These are phyloP conservation scores for Salticus scenicus DNA, from an alignment of 2,888 invertebrate species.

Conservation along the genomic window DNA sequence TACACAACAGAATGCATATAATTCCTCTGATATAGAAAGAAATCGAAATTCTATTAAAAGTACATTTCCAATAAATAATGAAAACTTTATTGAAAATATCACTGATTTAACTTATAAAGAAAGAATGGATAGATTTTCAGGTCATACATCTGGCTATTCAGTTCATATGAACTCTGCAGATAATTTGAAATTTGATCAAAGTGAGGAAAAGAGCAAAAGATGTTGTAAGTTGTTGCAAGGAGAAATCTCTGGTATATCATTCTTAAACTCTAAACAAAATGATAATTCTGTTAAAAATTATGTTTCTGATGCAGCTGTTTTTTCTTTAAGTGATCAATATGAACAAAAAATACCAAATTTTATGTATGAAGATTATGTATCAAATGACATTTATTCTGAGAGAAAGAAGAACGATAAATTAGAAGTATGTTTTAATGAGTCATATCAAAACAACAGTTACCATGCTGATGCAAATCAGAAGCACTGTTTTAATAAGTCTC, in stretches of 20 bases:
- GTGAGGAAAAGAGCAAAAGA: constrained; percentile 21
- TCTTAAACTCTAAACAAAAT: neutral
- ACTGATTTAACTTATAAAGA: constrained; percentile 5
- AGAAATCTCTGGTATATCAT: neutral
- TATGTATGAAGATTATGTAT: too few relatives aligned
- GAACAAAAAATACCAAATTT: neutral
- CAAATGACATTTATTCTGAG: neutral
- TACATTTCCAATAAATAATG: too few relatives aligned
- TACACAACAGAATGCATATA: too few relatives aligned
- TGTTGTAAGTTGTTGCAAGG: constrained; percentile 1
- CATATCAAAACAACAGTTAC: neutral
- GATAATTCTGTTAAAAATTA: neutral
- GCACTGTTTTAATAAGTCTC: neutral
- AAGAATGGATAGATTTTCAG: constrained; percentile 28
- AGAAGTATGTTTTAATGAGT: neutral
- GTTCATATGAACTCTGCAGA: constrained; percentile 22
- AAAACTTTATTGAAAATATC: neutral
- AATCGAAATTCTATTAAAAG: too few relatives aligned
- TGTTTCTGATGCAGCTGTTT: neutral
- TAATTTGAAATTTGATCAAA: constrained; percentile 8
- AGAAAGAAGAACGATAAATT: neutral
- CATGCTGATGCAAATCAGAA: neutral
- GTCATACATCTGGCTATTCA: constrained; percentile 19
- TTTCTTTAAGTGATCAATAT: neutral
- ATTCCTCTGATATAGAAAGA: too few relatives aligned